These are phyloP conservation scores for Tinea pellionella DNA, from an alignment of 2,888 invertebrate species.

Conservation along the genomic window DNA sequence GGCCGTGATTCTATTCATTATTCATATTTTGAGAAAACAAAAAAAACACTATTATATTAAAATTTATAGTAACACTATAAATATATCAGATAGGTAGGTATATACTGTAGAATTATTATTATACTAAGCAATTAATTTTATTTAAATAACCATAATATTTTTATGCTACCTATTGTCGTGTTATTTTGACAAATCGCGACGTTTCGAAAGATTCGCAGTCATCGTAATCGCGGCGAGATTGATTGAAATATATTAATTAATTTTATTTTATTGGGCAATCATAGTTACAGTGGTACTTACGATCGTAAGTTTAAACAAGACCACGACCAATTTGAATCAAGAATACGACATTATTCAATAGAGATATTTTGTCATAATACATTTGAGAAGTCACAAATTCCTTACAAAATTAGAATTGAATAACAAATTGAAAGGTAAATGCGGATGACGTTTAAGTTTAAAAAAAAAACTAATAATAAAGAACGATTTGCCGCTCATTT, in stretches of 20 bases:
- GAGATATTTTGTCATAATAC: not conserved
- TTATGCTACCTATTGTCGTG: too few relatives aligned
- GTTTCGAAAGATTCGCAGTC: too few relatives aligned
- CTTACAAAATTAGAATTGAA: not conserved
- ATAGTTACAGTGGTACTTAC: too few relatives aligned
- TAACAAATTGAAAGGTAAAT: not conserved
- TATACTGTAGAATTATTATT: not conserved
- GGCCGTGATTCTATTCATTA: not conserved
- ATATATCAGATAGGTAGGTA: not conserved
- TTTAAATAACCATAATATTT: too few relatives aligned
- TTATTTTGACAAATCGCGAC: too few relatives aligned
- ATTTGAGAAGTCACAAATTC: not conserved
- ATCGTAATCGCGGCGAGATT: too few relatives aligned
- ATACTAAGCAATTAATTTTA: too few relatives aligned
- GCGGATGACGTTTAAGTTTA: not conserved
- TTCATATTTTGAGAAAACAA: not conserved
- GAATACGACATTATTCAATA: not conserved
- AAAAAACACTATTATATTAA: not conserved
- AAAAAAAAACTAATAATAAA: not conserved
- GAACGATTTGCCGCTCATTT: constrained; percentile 1
- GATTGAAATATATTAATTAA: too few relatives aligned
- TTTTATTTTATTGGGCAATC: too few relatives aligned
- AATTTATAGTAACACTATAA: too few relatives aligned
- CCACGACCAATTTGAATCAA: too few relatives aligned
- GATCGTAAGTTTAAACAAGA: too few relatives aligned